Evolutionary conservation across 2,113 vertebrate species (phyloP).

Genomic region (Tautogolabrus adspersus): DNA sequence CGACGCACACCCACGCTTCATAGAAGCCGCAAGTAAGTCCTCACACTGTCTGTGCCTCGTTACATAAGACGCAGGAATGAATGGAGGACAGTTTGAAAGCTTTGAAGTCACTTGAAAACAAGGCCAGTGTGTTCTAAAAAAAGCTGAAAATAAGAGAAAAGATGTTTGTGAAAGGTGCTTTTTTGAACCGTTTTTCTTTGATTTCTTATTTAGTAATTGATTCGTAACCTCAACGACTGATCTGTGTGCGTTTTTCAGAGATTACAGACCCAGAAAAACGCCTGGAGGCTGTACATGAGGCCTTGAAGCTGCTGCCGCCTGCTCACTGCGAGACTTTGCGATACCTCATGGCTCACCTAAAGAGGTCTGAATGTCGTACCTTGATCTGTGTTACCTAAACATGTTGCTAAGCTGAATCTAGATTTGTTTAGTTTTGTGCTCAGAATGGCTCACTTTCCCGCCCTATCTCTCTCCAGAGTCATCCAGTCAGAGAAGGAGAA

Average conservation of each 20-base stretch:
- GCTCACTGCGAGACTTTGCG: slow-evolving; percentile 97
- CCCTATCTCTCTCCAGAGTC: slow-evolving; percentile 81
- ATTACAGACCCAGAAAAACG: slow-evolving; percentile 92
- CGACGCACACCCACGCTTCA: slow-evolving; percentile 97
- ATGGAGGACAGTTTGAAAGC: neutral
- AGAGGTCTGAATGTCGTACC: slow-evolving; percentile 84
- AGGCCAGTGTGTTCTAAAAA: too few species aligned
- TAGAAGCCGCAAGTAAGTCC: slow-evolving; percentile 88
- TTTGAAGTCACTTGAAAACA: neutral
- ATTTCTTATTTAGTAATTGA: too few species aligned
- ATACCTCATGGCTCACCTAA: slow-evolving; percentile 99
- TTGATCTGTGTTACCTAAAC: too few species aligned
- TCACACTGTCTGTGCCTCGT: neutral
- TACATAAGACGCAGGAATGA: slow-evolving; percentile 15
- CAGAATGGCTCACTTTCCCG: neutral
- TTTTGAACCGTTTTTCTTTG: neutral
- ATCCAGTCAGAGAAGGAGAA: slow-evolving; percentile 92
- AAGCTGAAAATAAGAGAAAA: too few species aligned
- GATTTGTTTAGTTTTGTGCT: too few species aligned
- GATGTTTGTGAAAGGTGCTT: too few species aligned
- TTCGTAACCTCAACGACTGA: too few species aligned
- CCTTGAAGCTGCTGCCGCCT: slow-evolving; percentile 94
- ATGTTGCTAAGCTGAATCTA: too few species aligned
- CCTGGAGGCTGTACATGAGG: slow-evolving; percentile 94
- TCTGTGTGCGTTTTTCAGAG: slow-evolving; percentile 82